These are phyloP conservation scores for Crossoptilon crossoptilon DNA, from an alignment of 2,797 vertebrate genomes.

Conservation along the genomic window DNA sequence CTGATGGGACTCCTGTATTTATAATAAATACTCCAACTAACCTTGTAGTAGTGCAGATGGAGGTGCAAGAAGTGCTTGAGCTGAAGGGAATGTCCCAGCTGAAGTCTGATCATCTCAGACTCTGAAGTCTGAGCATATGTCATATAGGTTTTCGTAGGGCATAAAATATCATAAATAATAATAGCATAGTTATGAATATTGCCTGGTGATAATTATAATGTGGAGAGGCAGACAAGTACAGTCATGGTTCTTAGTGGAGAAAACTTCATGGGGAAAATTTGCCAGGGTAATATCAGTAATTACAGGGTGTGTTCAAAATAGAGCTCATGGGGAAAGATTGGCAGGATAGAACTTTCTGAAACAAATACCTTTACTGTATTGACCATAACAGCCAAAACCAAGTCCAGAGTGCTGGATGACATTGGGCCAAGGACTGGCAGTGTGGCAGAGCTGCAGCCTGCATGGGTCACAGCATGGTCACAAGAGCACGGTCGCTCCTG, in stretches of 20 bases:
- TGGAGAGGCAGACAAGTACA: constrained; percentile 61
- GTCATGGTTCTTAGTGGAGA: constrained; percentile 61
- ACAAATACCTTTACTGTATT: constrained; percentile 64
- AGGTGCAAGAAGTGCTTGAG: not conserved
- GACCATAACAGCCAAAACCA: constrained; percentile 49
- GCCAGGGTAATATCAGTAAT: constrained; percentile 69
- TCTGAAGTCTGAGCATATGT: constrained; percentile 21
- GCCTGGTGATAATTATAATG: constrained; percentile 66
- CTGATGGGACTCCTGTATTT: not conserved
- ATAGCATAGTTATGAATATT: constrained; percentile 67
- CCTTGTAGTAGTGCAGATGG: not conserved
- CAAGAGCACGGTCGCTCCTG: not conserved
- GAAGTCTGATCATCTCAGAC: not conserved
- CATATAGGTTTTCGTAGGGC: constrained; percentile 39
- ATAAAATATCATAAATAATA: constrained; percentile 64
- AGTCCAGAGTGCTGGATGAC: constrained; percentile 34
- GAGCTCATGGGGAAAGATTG: constrained; percentile 66
- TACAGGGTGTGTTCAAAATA: constrained; percentile 65
- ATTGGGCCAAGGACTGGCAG: not conserved
- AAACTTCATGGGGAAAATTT: constrained; percentile 55
- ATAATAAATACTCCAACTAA: not conserved
- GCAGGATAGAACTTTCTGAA: constrained; percentile 71
- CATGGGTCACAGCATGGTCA: not conserved
- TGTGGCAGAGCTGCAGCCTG: rapidly evolving
- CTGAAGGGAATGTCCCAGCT: not conserved